Base-by-base conservation (phyloP, 2,797 vertebrate genomes). In the Channallabes apus region DNA sequence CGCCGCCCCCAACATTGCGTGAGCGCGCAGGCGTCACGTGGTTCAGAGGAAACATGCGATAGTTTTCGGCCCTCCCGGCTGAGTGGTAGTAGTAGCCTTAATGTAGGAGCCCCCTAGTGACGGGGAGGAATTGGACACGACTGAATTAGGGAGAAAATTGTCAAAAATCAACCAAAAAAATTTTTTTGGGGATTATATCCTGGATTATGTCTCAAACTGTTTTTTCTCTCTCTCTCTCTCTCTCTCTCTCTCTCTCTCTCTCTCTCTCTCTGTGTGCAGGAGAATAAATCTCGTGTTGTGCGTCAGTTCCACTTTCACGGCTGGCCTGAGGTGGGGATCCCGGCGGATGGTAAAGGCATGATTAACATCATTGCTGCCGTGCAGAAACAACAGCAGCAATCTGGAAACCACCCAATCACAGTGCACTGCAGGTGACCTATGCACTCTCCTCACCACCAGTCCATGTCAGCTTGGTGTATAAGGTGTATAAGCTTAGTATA, bases 371-470 rank as follows among this genome's bases (percentile, higher is more conserved):
- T 99, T 0, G 98, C 97, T 0, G 97, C 98, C 0, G 98, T 99
- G 89, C 97, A 99, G 93, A 99, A 99, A 89, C 98, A 99, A 86
- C 98, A 99, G 91, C 98, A 99, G 88, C 98, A 99, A 93, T 99
- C 98, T 51, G 98, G 98, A 84, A 99, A 99, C 92, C 98, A 99
- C 87, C 98, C 98, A 59, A 99, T 99, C 94, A 98, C 97, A 1
- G 97, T 99, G 80, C 98, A 99, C 94, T 99, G 98, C 98, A 99
- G 98, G 98, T 99, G 84, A 87, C 35, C 61, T n/a, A 56, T 54
- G n/a, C 56, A 22, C 15, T 11, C 69, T 38, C 29, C 18, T 3
- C 81, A 51, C 3, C 20, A 64, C n/a, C 18, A 86, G 7, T 29
- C 41, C 1, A 1, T 51, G 46, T 51, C 1, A 9, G 8, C 41